Base-by-base conservation (phyloP, 2,113 vertebrate species). In the Colaptes auratus region DNA sequence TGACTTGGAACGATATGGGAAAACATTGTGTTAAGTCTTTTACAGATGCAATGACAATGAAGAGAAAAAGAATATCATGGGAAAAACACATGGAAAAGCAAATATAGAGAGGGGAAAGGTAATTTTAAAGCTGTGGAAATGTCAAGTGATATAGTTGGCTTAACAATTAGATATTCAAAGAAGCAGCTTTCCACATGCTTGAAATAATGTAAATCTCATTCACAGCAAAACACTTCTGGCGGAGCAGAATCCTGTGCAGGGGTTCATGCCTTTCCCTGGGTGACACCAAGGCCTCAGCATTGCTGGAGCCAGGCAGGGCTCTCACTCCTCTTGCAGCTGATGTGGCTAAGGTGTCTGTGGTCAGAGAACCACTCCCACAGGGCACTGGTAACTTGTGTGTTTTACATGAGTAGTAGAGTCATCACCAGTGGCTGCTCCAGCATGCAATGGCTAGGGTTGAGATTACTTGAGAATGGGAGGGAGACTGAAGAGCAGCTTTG, bases 301-400 rank as follows among this genome's bases (percentile, higher is more conserved):
- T n/a, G 31, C 63, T 50, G 58, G 15, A 71, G 50, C n/a, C 36
- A 64, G 24, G 67, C 36, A 55, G 33, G 23, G 33, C 58, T 75
- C 59, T 50, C 33, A 30, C 9, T 0, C 2, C 53, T 48, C 30
- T 35, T 42, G 30, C n/a, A 65, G 28, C 15, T 1, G 3, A 24
- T 1, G 0, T 0, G 2, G 67, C 50, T 31, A 31, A 53, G 35
- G 20, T 25, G n/a, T 17, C 12, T 0, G 1, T 55, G 7, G 7
- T 21, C n/a, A 70, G 58, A 28, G 11, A 56, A 58, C 17, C 31
- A 0, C 0, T 19, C 53, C 13, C 46, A 27, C 0, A 0, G n/a
- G n/a, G 42, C 69, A n/a, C 5, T 0, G 1, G 17, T 39, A 44
- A 52, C 39, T 18, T 39, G 30, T 15, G 36, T 48, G 24, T 55